A percentile compares a stretch with the other conserved stretches of the same genome.
Conservation (phyloP, 2,888 invertebrate species). For the Exocentrus adspersus region DNA sequence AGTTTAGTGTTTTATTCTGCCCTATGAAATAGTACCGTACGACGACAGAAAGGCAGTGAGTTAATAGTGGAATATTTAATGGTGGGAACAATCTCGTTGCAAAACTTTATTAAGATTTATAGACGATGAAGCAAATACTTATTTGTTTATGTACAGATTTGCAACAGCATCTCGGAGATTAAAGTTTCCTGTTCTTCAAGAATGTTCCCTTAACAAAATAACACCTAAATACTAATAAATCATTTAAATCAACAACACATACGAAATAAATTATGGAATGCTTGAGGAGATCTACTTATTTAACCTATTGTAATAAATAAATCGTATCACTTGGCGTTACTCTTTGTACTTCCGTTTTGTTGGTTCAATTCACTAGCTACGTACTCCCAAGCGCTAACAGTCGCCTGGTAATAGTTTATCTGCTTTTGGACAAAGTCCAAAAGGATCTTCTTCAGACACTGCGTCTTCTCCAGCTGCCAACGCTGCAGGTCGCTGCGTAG, state of each 20-base stretch:
- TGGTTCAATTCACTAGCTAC: conserved; percentile 52
- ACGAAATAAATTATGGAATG: conserved; percentile 26
- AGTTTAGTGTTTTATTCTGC: conserved; percentile 10
- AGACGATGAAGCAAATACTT: too few relatives aligned
- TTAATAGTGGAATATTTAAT: too few relatives aligned
- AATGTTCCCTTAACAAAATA: too few relatives aligned
- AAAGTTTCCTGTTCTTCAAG: too few relatives aligned
- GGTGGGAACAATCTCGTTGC: too few relatives aligned
- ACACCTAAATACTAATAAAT: conserved; percentile 17
- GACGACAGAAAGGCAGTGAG: conserved; percentile 14
- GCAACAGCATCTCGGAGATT: too few relatives aligned
- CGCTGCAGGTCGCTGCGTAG: conserved; percentile 74
- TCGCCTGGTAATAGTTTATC: conserved; percentile 72
- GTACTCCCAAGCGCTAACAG: conserved; percentile 68
- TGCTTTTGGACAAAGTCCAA: conserved; percentile 72
- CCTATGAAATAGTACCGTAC: background rate
- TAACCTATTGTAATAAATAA: background rate
- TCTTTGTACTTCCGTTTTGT: conserved; percentile 26
- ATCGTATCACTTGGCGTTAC: conserved; percentile 30
- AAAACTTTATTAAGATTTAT: too few relatives aligned
- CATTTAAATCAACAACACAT: conserved; percentile 15
- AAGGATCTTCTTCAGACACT: conserved; percentile 71
- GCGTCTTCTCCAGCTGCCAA: conserved; percentile 74
- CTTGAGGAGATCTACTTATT: conserved; percentile 20
- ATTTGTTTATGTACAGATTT: too few relatives aligned